Conservation (phyloP, 2,888 invertebrate species). For the Amorpha juglandis region DNA sequence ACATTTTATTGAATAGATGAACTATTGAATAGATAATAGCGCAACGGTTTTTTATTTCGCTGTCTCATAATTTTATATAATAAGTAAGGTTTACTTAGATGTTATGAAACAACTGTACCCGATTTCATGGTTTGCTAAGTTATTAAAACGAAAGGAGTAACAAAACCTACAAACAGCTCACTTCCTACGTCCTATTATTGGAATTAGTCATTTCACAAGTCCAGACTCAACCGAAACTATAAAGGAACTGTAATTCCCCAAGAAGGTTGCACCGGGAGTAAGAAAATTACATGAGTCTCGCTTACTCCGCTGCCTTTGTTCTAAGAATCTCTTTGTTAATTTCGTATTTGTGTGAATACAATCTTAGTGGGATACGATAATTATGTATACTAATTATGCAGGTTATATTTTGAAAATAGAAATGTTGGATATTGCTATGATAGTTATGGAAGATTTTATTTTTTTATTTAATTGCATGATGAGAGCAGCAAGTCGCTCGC, state of each 20-base stretch:
- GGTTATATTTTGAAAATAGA: not conserved
- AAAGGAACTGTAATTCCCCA: slow-evolving; percentile 23
- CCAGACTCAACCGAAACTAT: not conserved
- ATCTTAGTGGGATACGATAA: slow-evolving; percentile 1
- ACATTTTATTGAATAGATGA: too few relatives aligned
- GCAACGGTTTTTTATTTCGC: too few relatives aligned
- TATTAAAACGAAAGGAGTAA: too few relatives aligned
- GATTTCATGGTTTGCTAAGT: too few relatives aligned
- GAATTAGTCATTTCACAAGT: not conserved
- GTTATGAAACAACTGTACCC: too few relatives aligned
- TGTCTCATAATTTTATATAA: too few relatives aligned
- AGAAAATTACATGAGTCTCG: slow-evolving; percentile 25
- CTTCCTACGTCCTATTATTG: not conserved
- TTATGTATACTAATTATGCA: slow-evolving; percentile 15
- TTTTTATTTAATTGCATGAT: too few relatives aligned
- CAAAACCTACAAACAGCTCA: not conserved
- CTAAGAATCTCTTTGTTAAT: slow-evolving; percentile 20
- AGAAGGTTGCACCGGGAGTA: slow-evolving; percentile 19
- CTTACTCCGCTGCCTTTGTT: slow-evolving; percentile 23
- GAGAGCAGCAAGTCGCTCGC: too few relatives aligned
- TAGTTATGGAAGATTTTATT: too few relatives aligned
- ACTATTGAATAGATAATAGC: too few relatives aligned
- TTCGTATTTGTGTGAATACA: slow-evolving; percentile 18
- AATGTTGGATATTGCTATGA: not conserved
- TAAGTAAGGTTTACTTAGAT: too few relatives aligned